Percentiles rank a stretch among this genome's conserved stretches.
phyloP scores from a whole-genome alignment of 2,113 vertebrate species.

The Cathartes aura region DNA sequence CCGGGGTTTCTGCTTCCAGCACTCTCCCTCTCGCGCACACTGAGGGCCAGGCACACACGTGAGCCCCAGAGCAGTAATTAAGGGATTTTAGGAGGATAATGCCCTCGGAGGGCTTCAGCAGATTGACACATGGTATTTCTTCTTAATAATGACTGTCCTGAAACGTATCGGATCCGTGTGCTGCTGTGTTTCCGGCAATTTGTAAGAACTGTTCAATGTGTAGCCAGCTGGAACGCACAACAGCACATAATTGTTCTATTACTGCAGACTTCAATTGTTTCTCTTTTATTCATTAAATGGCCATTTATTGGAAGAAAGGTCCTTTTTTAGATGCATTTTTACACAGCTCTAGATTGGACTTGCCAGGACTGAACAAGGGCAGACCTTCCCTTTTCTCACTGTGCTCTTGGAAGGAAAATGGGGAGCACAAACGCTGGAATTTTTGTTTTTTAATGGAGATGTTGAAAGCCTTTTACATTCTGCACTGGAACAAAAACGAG shows the following conservation, averaged over 20 bases:
- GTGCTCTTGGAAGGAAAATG: slow-evolving; percentile 39
- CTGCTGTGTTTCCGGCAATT: slow-evolving; percentile 33
- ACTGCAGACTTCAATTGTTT: slow-evolving; percentile 61
- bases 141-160: background rate
- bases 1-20: background rate
- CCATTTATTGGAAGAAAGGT: slow-evolving; percentile 64
- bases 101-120: background rate
- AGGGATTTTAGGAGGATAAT: slow-evolving; percentile 41
- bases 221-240: slow-evolving; percentile 59
- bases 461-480: slow-evolving; percentile 58
- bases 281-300: slow-evolving; percentile 65
- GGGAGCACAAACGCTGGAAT: background rate
- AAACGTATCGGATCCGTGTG: background rate
- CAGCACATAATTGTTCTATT: slow-evolving; percentile 52
- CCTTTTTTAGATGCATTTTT: slow-evolving; percentile 66
- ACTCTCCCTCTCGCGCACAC: background rate
- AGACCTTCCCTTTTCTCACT: slow-evolving; percentile 36
- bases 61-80: slow-evolving; percentile 44
- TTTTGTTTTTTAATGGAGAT: slow-evolving; percentile 37
- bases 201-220: slow-evolving; percentile 31
- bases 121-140: slow-evolving; percentile 64
- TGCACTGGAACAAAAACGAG: background rate
- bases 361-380: slow-evolving; percentile 48
- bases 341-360: slow-evolving; percentile 55
- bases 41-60: background rate